Evolutionary conservation across 2,888 invertebrate genomes (phyloP).

Genomic region (Unio delphinus): DNA sequence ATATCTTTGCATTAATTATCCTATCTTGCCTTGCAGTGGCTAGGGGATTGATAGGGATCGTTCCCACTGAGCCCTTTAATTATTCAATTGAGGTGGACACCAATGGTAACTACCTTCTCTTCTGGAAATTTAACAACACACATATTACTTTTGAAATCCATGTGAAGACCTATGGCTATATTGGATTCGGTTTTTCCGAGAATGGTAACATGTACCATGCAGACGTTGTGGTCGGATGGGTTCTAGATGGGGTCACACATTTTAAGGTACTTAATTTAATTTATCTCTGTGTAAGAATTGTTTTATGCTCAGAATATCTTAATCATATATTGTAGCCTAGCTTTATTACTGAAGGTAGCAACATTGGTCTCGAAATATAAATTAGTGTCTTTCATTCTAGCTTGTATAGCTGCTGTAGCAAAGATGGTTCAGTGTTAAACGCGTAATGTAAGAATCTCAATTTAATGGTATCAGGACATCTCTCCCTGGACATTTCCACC

Average conservation of each 20-base stretch:
- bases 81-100: constrained; percentile 23
- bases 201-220: constrained; percentile 85
- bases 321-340: no score
- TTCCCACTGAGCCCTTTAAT: constrained; percentile 28
- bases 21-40: not conserved
- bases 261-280: constrained; percentile 25
- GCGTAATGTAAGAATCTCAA: no score
- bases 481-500: no score
- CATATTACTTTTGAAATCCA: constrained; percentile 46
- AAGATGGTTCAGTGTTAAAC: no score
- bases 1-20: no score
- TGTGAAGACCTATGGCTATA: constrained; percentile 77
- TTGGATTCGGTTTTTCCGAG: constrained; percentile 88
- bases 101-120: constrained; percentile 36
- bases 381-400: no score
- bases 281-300: constrained; percentile 4
- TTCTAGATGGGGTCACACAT: constrained; percentile 67
- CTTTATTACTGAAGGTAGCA: no score
- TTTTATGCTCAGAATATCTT: no score
- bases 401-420: no score
- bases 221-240: constrained; percentile 92
- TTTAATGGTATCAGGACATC: no score
- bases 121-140: constrained; percentile 41
- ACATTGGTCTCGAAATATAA: no score
- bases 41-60: constrained; percentile 1